Percentiles rank a stretch among this genome's conserved stretches.
Evolutionary conservation across 2,113 vertebrate species (phyloP).

Genomic region (Theristicus caerulescens): DNA sequence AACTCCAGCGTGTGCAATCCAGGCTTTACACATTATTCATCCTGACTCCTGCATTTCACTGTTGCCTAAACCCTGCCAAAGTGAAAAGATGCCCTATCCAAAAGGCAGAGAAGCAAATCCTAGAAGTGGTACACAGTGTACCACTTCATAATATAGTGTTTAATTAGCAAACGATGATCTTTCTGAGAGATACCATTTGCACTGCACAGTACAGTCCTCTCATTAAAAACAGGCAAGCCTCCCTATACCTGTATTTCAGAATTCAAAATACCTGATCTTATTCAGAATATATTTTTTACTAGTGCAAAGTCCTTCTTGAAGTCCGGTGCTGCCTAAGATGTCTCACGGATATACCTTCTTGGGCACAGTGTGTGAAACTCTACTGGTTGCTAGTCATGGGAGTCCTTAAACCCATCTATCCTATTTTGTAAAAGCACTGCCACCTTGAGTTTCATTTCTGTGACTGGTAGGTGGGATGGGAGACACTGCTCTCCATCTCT

Average conservation of each 20-base stretch:
- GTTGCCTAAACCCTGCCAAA: background rate
- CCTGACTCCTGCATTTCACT: background rate
- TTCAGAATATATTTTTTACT: background rate
- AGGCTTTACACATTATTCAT: background rate
- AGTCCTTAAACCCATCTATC: background rate
- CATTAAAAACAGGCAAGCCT: background rate
- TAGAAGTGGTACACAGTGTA: background rate
- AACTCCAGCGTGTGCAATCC: rapidly evolving
- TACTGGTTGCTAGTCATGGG: background rate
- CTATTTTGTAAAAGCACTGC: background rate
- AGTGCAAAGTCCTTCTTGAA: background rate
- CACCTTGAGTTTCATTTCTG: background rate
- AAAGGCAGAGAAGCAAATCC: background rate
- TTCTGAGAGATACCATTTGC: background rate
- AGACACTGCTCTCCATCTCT: background rate
- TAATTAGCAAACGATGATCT: background rate
- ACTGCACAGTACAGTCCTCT: background rate
- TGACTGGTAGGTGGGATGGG: background rate
- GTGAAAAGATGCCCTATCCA: background rate
- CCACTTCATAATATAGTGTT: background rate
- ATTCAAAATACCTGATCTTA: background rate
- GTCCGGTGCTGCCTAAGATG: background rate
- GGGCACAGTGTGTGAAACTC: background rate
- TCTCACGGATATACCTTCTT: background rate
- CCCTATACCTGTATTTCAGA: background rate